Percentiles rank a stretch among this genome's conserved stretches.
Evolutionary conservation across 2,888 invertebrate species (phyloP).

Genomic region (Rhorus exstirpatorius): DNA sequence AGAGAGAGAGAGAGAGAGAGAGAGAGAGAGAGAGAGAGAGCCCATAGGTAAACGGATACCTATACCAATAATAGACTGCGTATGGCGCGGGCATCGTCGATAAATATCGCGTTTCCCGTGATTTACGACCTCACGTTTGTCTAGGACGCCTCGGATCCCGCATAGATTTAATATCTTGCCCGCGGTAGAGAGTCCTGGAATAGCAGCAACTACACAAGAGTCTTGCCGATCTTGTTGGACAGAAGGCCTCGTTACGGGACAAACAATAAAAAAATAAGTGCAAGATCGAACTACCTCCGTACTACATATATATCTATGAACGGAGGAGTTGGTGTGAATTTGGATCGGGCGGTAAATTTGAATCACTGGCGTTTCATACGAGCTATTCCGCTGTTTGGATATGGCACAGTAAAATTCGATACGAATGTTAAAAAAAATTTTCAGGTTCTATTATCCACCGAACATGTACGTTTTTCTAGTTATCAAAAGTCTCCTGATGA

Average conservation of each 20-base stretch:
- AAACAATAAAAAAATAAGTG: constrained; percentile 29
- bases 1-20: too few species aligned
- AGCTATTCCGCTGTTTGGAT: too few species aligned
- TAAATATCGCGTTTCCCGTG: constrained; percentile 54
- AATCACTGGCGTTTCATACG: too few species aligned
- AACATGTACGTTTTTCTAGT: too few species aligned
- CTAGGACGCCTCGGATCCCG: constrained; percentile 49
- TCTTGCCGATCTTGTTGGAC: constrained; percentile 39
- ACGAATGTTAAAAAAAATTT: too few species aligned
- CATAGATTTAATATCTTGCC: constrained; percentile 66
- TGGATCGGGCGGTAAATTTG: not conserved
- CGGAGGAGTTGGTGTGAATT: not conserved
- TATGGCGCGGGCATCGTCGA: constrained; percentile 23
- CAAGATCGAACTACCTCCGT: constrained; percentile 16
- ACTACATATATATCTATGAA: not conserved
- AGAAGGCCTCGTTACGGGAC: constrained; percentile 29
- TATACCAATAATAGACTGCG: constrained; percentile 43
- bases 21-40: constrained; percentile 7
- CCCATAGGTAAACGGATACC: constrained; percentile 49
- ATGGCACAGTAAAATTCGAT: too few species aligned
- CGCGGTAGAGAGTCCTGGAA: constrained; percentile 10
- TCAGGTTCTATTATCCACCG: too few species aligned
- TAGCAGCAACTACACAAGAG: constrained; percentile 5
- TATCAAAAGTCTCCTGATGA: too few species aligned
- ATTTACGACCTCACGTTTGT: constrained; percentile 63